phyloP scores from a whole-genome alignment of 2,797 vertebrate genomes.

The Danio albolineatus region DNA sequence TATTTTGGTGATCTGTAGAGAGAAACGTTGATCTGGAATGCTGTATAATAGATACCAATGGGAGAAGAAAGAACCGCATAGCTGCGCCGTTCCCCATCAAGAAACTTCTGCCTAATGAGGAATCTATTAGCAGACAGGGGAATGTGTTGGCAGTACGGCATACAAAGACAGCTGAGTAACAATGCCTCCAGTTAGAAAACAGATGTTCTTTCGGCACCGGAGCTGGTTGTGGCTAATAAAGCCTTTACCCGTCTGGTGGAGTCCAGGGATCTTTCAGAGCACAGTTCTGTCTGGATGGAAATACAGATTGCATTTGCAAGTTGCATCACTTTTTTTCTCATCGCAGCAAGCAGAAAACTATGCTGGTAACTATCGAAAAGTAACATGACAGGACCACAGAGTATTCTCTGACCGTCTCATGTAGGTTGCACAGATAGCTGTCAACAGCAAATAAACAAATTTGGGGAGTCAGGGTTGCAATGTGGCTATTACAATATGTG shows the following conservation, averaged over 20 bases:
- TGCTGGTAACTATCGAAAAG: background rate
- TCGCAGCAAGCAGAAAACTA: constrained; percentile 30
- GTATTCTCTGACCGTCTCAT: background rate
- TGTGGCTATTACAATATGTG: background rate
- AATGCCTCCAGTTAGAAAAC: constrained; percentile 83
- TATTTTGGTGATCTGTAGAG: constrained; percentile 63
- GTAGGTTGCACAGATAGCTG: background rate
- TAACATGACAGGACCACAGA: no score
- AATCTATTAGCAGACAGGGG: constrained; percentile 82
- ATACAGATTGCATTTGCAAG: constrained; percentile 12
- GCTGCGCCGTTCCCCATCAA: constrained; percentile 71
- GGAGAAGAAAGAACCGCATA: constrained; percentile 67
- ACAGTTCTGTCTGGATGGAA: constrained; percentile 32
- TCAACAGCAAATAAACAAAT: background rate
- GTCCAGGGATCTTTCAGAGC: constrained; percentile 73
- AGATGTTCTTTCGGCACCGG: constrained; percentile 80
- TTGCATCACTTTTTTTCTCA: constrained; percentile 14
- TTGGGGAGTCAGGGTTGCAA: background rate
- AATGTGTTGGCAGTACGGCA: constrained; percentile 78
- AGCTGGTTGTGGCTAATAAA: constrained; percentile 83
- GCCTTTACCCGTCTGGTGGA: constrained; percentile 76
- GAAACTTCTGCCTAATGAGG: constrained; percentile 78
- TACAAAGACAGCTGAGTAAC: constrained; percentile 83
- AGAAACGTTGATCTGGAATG: constrained; percentile 53
- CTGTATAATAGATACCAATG: constrained; percentile 73